Conservation (phyloP, 1,140 invertebrate genomes). For the Drosophila virilis region DNA sequence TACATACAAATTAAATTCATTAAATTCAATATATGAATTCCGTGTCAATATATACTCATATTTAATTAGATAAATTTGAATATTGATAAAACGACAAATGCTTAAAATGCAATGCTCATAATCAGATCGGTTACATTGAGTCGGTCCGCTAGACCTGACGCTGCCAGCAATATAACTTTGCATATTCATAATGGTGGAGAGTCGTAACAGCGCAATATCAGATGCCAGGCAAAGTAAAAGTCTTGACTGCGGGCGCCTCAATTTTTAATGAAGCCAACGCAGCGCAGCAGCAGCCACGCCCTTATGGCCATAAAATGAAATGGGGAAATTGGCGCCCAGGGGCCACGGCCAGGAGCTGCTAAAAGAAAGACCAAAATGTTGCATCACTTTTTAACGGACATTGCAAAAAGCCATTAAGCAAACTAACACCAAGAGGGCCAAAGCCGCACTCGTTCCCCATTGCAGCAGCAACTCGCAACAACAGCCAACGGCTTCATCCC, state of each 20-base stretch:
- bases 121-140: conserved; percentile 7
- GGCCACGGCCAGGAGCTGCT: conserved; percentile 14
- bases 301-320: conserved; percentile 41
- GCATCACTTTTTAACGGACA: conserved; percentile 33
- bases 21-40: no score
- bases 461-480: conserved; percentile 3
- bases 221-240: conserved; percentile 35
- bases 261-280: conserved; percentile 50
- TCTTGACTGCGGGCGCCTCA: conserved; percentile 44
- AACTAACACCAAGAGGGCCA: conserved; percentile 30
- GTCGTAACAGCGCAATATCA: conserved; percentile 29
- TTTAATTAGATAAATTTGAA: conserved; percentile 7
- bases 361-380: conserved; percentile 35
- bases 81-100: background rate
- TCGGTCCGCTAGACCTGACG: background rate
- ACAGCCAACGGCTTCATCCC: background rate
- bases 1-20: no score
- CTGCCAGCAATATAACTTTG: conserved; percentile 6
- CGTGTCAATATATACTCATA: no score
- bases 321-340: conserved; percentile 39
- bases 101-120: background rate
- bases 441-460: background rate
- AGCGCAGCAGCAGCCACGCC: conserved; percentile 11
- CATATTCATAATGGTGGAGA: conserved; percentile 10
- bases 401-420: conserved; percentile 39